Base-by-base conservation (phyloP, 2,113 vertebrate genomes). In the Ariopsis seemanni region DNA sequence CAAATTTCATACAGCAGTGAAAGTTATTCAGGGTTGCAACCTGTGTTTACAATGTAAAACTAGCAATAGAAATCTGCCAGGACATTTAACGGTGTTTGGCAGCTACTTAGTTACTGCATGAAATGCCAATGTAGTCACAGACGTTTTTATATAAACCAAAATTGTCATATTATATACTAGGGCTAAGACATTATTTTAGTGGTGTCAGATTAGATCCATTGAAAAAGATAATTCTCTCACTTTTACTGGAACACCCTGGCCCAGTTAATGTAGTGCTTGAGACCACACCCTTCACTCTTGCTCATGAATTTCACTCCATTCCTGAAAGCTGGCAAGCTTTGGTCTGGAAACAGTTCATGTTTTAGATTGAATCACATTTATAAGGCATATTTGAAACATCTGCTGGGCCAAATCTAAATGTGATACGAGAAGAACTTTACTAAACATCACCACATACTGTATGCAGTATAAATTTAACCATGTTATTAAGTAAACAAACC, bases 201-300 rank as follows among this genome's bases (percentile, higher is more conserved):
- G 52, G 14, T 78, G 75, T 78, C 25, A n/a, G 17, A 25, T 55
- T 25, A 55, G 55, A 53, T 27, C 50, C 48, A 53, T 14, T 77
- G 5, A 52, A 77, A 77, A 55, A 30, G 11, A 77, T 52, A 20
- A 22, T 25, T 25, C 71, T 48, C 11, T 55, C 8, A 10, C 14
- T 57, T 8, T 78, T 80, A 57, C 15, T 58, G 17, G 77, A 80
- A 80, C n/a, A 80, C 77, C 53, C 77, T 80, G 77, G n/a, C 53
- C 77, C n/a, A 58, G 77, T 80, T 34, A 57, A 17, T 34, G 15
- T 20, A 34, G 52, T 34, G 53, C 2, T 20, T 57, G 25, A 17
- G 50, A 55, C 75, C 77, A 9, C 53, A 80, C 77, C 77, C 77
- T 18, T 80, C 12, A 58, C 77, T 53, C 77, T 80, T 80, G 25